Evolutionary conservation across 1,140 invertebrate genomes (phyloP).

Genomic region (Trichoplusia ni): DNA sequence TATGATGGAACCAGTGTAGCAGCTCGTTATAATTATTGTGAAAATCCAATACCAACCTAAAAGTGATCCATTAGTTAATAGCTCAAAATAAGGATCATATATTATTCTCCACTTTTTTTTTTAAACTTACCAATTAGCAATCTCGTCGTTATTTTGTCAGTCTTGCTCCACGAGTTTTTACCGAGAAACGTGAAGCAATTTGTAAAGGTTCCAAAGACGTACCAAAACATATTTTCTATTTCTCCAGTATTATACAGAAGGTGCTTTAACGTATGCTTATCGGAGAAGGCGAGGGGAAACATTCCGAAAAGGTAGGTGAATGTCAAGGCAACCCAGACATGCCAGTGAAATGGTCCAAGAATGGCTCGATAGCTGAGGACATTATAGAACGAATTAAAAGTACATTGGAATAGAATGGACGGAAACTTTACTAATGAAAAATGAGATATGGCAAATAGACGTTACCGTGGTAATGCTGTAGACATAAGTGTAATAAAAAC

Average conservation of each 20-base stretch:
- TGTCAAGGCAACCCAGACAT: constrained; percentile 87
- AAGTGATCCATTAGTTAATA: too few relatives aligned
- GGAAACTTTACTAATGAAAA: background rate
- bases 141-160: constrained; percentile 85
- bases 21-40: constrained; percentile 89
- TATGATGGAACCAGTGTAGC: constrained; percentile 90
- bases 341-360: constrained; percentile 89
- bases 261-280: constrained; percentile 84
- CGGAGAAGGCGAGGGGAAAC: constrained; percentile 86
- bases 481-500: constrained; percentile 88
- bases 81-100: too few relatives aligned
- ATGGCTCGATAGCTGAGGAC: constrained; percentile 87
- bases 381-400: background rate
- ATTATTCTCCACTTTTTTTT: too few relatives aligned
- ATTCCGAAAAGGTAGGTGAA: constrained; percentile 87
- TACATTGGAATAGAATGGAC: background rate
- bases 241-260: constrained; percentile 85
- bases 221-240: constrained; percentile 90
- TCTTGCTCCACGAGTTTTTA: constrained; percentile 85
- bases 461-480: constrained; percentile 86
- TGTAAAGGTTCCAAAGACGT: constrained; percentile 91
- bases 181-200: constrained; percentile 88
- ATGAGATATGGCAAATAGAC: background rate
- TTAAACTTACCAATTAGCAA: constrained; percentile 84
- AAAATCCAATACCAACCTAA: constrained; percentile 89